Evolutionary conservation across 2,113 vertebrate genomes (phyloP), one percentile per base, ranked within the genome.

Genomic region (Chunga burmeisteri): DNA sequence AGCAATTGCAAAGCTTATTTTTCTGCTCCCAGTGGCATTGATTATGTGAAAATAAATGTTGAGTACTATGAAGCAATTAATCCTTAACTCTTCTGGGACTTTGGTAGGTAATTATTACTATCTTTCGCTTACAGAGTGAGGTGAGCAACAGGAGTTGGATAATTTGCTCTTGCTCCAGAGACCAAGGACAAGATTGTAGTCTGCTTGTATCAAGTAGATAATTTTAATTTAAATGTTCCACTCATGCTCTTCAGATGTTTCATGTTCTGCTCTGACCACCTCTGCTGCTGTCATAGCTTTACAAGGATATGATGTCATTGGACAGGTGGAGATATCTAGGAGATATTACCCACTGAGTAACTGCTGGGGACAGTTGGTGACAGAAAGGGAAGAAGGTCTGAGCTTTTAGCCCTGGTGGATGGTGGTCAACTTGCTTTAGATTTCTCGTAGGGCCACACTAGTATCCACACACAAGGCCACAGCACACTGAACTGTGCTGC

Each of bases 11-110:
- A 73, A 93, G 15, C 38, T 90, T 82, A 26, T 84, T 91, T 91
- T 93, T 62, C 59, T 94, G 66, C 34, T 96, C 81, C 71, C 79
- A 32, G 34, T 78, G 67, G 89, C 67, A 95, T 14, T 79, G 77
- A 94, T 91, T 94, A 59, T 81, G 55, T 90, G 94, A 71, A 96
- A 96, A 96, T 93, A 95, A 83, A 94, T 40, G 63, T 85, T 96
- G 78, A 90, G n/a, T 75, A 80, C 79, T 82, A 52, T 36, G 58
- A 90, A 96, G 87, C 75, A 86, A 97, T 96, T 93, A 97, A 96
- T 94, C 59, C 81, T 93, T 55, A 77, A 58, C 26, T 80, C 87
- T 82, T 55, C 25, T 58, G 59, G 71, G 87, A 77, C 62, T 11
- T 73, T 73, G 62, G 50, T 56, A 83, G 79, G 86, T 95, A 94